Evolutionary conservation across 2,888 invertebrate genomes (phyloP).

Genomic region (Ditula angustiorana): DNA sequence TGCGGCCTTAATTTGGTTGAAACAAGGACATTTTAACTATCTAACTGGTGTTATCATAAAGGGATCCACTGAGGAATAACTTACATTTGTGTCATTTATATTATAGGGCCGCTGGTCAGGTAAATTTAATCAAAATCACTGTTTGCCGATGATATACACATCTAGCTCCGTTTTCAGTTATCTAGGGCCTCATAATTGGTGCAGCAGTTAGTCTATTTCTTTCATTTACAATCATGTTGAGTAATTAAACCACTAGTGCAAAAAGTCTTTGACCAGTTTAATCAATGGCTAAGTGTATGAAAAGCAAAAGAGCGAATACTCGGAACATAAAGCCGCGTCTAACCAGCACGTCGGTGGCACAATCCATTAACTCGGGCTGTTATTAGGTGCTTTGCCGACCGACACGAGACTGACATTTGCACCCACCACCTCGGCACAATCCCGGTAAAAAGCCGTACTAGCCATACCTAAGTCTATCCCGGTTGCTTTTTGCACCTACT

Average conservation of each 20-base stretch:
- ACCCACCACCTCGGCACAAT: constrained; percentile 53
- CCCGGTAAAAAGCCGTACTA: constrained; percentile 50
- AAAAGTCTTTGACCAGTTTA: constrained; percentile 33
- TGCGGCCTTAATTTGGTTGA: too few relatives aligned
- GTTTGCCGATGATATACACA: too few relatives aligned
- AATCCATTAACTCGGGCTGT: constrained; percentile 68
- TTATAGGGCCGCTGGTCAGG: too few relatives aligned
- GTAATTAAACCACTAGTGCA: constrained; percentile 21
- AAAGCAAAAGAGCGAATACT: constrained; percentile 34
- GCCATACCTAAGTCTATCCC: too few relatives aligned
- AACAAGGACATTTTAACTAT: too few relatives aligned
- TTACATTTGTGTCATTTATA: too few relatives aligned
- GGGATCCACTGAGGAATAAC: too few relatives aligned
- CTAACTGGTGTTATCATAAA: too few relatives aligned
- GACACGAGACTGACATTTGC: constrained; percentile 62
- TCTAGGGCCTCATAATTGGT: not conserved
- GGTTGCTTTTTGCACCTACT: not conserved
- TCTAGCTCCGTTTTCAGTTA: too few relatives aligned
- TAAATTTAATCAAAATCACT: too few relatives aligned
- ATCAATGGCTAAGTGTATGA: constrained; percentile 38
- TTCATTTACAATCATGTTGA: constrained; percentile 1
- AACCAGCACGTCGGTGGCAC: constrained; percentile 53
- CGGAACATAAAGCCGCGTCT: constrained; percentile 38
- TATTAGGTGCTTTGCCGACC: constrained; percentile 57
- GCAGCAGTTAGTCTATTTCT: not conserved